These are phyloP conservation scores for Leuctra nigra DNA, from an alignment of 2,888 invertebrate species.

Conservation along the genomic window DNA sequence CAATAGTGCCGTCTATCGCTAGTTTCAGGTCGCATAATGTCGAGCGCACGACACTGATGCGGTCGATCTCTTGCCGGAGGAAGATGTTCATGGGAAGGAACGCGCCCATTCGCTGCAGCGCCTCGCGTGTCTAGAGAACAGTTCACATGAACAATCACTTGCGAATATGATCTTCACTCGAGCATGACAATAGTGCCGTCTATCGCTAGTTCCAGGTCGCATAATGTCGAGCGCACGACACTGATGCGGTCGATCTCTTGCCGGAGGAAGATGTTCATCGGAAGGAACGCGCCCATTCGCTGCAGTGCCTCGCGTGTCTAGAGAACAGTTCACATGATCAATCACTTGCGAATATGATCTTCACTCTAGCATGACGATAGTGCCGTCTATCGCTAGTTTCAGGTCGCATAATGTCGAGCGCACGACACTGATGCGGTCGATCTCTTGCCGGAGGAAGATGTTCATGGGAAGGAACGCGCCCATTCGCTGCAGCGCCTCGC, in stretches of 20 bases:
- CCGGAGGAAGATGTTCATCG: slow-evolving; percentile 91
- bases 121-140: too few species aligned
- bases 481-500: slow-evolving; percentile 84
- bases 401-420: slow-evolving; percentile 77
- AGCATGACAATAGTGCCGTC: slow-evolving; percentile 98
- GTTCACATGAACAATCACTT: too few species aligned
- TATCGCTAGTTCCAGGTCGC: slow-evolving; percentile 88
- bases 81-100: slow-evolving; percentile 95
- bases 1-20: slow-evolving; percentile 95
- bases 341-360: too few species aligned
- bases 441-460: slow-evolving; percentile 75
- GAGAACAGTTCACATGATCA: too few species aligned
- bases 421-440: slow-evolving; percentile 70
- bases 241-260: slow-evolving; percentile 75
- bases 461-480: slow-evolving; percentile 92
- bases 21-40: slow-evolving; percentile 85
- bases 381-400: slow-evolving; percentile 93
- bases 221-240: slow-evolving; percentile 76
- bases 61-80: slow-evolving; percentile 62
- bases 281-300: slow-evolving; percentile 86
- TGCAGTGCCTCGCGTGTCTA: slow-evolving; percentile 75
- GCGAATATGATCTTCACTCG: too few species aligned
- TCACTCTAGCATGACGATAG: slow-evolving; percentile 97
- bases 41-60: slow-evolving; percentile 65
- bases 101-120: slow-evolving; percentile 84